Percentiles rank a stretch among this genome's conserved stretches.
Conservation (phyloP, 2,797 vertebrate genomes). For the Gadopsis marmoratus region DNA sequence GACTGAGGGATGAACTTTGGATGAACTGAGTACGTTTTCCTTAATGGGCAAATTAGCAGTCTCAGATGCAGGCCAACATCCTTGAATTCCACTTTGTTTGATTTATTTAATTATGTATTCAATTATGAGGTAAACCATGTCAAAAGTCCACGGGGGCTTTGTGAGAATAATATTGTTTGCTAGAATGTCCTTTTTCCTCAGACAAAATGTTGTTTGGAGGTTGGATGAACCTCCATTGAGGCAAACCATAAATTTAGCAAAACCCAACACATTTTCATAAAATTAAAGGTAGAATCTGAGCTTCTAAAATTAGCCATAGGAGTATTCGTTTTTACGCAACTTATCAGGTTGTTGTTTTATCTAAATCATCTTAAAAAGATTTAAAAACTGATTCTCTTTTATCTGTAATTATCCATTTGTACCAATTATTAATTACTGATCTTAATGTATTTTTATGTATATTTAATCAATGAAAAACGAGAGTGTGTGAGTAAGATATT, state of each 20-base stretch:
- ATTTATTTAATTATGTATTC: conserved; percentile 61
- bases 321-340: neutral
- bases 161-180: conserved; percentile 21
- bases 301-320: conserved; percentile 10
- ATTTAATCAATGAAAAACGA: neutral
- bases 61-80: conserved; percentile 36
- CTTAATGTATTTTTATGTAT: neutral
- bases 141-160: conserved; percentile 39
- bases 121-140: conserved; percentile 65
- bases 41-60: conserved; percentile 65
- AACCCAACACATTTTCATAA: conserved; percentile 7
- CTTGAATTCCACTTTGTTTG: conserved; percentile 52
- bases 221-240: conserved; percentile 26
- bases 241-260: neutral
- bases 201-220: conserved; percentile 21
- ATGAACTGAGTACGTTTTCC: conserved; percentile 58
- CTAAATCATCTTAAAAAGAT: no score
- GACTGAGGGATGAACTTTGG: conserved; percentile 68
- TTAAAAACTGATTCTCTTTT: neutral
- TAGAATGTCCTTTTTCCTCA: conserved; percentile 18
- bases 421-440: neutral
- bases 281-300: conserved; percentile 4
- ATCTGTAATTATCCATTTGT: no score
- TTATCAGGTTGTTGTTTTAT: neutral
- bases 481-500: neutral